Conservation (phyloP, 2,888 invertebrate genomes). For the Prosapia bicincta region DNA sequence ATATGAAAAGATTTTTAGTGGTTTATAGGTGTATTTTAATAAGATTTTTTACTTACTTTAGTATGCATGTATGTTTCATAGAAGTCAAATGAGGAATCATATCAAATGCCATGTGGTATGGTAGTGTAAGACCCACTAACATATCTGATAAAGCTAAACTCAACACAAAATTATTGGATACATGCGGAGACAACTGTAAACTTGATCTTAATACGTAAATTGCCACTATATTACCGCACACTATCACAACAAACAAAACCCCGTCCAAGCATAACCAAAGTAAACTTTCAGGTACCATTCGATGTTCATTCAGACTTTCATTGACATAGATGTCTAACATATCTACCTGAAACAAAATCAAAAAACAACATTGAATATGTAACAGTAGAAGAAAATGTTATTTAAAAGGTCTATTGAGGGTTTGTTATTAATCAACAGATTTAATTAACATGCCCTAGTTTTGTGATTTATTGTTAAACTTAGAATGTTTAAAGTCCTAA, state of each 20-base stretch:
- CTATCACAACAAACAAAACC: slow-evolving; percentile 60
- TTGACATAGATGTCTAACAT: neutral
- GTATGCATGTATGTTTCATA: slow-evolving; percentile 61
- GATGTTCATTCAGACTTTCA: too few relatives aligned
- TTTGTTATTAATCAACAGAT: too few relatives aligned
- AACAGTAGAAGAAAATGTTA: too few relatives aligned
- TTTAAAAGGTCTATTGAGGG: too few relatives aligned
- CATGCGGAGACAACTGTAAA: slow-evolving; percentile 63
- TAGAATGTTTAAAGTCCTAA: too few relatives aligned
- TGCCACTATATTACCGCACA: slow-evolving; percentile 71
- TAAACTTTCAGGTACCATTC: neutral
- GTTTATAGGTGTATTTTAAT: too few relatives aligned
- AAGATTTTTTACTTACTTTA: slow-evolving; percentile 62
- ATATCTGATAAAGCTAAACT: slow-evolving; percentile 77
- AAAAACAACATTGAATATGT: too few relatives aligned
- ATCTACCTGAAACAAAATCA: neutral
- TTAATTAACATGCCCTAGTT: too few relatives aligned
- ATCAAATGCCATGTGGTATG: slow-evolving; percentile 76
- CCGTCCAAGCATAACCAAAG: slow-evolving; percentile 66
- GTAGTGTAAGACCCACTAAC: slow-evolving; percentile 70
- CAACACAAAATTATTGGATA: slow-evolving; percentile 74
- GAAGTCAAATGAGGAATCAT: slow-evolving; percentile 57
- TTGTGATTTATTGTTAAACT: too few relatives aligned
- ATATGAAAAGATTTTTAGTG: too few relatives aligned
- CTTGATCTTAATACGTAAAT: slow-evolving; percentile 69